phyloP scores from a whole-genome alignment of 2,888 invertebrate genomes.

The Ophioninae sp. region DNA sequence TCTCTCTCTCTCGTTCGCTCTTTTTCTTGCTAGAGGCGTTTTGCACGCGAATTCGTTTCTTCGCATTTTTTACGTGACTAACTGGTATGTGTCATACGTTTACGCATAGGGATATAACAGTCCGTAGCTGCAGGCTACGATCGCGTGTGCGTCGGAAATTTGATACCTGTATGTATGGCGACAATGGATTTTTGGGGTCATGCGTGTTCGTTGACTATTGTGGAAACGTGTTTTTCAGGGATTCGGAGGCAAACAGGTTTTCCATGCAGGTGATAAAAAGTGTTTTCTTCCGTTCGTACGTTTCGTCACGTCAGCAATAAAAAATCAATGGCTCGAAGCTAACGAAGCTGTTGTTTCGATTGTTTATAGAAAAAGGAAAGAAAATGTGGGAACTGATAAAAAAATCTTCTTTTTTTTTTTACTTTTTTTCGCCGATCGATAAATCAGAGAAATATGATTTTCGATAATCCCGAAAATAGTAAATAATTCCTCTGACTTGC shows the following conservation, averaged over 20 bases:
- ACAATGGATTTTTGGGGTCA: not conserved
- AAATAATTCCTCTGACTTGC: too few relatives aligned
- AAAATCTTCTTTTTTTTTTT: too few relatives aligned
- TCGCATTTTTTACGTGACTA: constrained; percentile 2
- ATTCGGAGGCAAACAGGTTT: not conserved
- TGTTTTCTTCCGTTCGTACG: too few relatives aligned
- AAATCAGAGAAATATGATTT: too few relatives aligned
- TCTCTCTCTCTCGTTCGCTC: constrained; percentile 13
- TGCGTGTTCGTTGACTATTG: not conserved
- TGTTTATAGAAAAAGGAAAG: too few relatives aligned
- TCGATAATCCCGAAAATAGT: too few relatives aligned
- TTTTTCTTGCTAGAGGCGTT: constrained; percentile 18
- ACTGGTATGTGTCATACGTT: not conserved
- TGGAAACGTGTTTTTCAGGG: not conserved
- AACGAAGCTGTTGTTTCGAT: too few relatives aligned
- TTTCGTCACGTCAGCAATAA: too few relatives aligned
- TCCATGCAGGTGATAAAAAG: not conserved
- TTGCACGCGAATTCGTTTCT: constrained; percentile 38
- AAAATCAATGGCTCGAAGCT: too few relatives aligned
- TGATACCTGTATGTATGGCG: not conserved
- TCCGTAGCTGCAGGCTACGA: not conserved
- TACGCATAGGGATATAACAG: not conserved
- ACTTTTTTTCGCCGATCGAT: too few relatives aligned
- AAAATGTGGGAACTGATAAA: too few relatives aligned
- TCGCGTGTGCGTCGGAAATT: not conserved